phyloP scores from a whole-genome alignment of 2,888 invertebrate genomes.

The Polydrusus pterygomalis region DNA sequence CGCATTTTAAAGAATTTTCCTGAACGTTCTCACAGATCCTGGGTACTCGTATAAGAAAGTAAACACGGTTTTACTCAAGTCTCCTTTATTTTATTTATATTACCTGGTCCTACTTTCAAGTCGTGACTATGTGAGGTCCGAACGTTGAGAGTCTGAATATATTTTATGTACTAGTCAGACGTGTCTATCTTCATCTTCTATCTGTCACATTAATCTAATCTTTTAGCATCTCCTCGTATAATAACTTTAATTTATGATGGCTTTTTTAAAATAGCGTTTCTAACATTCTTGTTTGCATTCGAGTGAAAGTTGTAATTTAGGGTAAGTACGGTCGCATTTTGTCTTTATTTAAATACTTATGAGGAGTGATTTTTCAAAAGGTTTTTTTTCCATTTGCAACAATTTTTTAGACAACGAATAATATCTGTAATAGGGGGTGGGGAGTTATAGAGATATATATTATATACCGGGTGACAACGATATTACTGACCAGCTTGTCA shows the following conservation, averaged over 20 bases:
- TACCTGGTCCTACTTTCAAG: conserved; percentile 44
- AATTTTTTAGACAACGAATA: too few species aligned
- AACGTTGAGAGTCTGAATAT: conserved; percentile 40
- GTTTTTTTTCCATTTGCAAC: too few species aligned
- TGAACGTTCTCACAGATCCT: conserved; percentile 34
- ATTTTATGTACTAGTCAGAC: conserved; percentile 42
- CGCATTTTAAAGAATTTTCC: conserved; percentile 25
- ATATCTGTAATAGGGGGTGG: too few species aligned
- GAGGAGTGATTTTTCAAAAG: too few species aligned
- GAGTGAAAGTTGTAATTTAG: conserved; percentile 39
- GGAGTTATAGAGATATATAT: too few species aligned
- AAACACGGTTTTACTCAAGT: conserved; percentile 21
- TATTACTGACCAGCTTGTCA: too few species aligned
- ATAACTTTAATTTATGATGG: conserved; percentile 48
- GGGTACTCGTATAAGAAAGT: conserved; percentile 18
- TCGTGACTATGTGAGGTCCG: conserved; percentile 54
- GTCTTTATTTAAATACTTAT: conserved; percentile 1
- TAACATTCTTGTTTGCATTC: conserved; percentile 36
- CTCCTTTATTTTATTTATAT: conserved; percentile 44
- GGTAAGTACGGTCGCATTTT: conserved; percentile 2
- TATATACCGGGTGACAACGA: too few species aligned
- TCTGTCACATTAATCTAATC: conserved; percentile 56
- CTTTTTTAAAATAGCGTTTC: conserved; percentile 41
- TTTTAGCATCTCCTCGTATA: conserved; percentile 49
- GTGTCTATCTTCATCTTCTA: conserved; percentile 55